A percentile compares a stretch with the other conserved stretches of the same genome.
Evolutionary conservation across 2,113 vertebrate species (phyloP).

Genomic region (Hiodon tergisus): DNA sequence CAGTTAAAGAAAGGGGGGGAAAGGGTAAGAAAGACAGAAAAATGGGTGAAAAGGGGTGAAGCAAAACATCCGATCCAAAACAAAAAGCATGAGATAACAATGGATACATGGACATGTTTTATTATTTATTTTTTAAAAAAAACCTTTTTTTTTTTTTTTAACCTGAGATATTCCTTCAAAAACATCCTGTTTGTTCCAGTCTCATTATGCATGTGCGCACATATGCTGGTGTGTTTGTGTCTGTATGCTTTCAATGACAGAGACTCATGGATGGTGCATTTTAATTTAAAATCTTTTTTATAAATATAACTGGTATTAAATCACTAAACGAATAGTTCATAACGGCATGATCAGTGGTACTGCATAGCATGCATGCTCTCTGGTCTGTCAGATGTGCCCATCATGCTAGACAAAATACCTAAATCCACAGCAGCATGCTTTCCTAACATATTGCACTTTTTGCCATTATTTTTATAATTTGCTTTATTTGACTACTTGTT

Average conservation of each 20-base stretch:
- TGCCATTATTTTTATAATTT: background rate
- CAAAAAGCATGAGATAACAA: conserved; percentile 17
- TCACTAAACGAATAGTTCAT: conserved; percentile 10
- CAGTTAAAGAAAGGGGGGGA: background rate
- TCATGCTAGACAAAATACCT: conserved; percentile 1
- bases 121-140: conserved; percentile 11
- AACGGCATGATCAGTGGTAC: conserved; percentile 21
- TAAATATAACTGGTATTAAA: conserved; percentile 2
- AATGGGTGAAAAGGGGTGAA: conserved; percentile 1
- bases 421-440: background rate
- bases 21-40: conserved; percentile 19
- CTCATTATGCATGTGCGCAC: conserved; percentile 41
- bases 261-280: conserved; percentile 44
- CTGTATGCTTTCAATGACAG: conserved; percentile 29
- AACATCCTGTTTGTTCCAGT: conserved; percentile 57
- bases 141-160: background rate
- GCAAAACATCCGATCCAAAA: background rate
- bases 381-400: conserved; percentile 3
- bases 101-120: conserved; percentile 9
- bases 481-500: background rate
- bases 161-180: conserved; percentile 70
- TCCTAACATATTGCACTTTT: conserved; percentile 23
- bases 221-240: conserved; percentile 20
- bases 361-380: background rate
- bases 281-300: conserved; percentile 8